phyloP scores from a whole-genome alignment of 1,140 invertebrate species.

The Drosophila watanabei region DNA sequence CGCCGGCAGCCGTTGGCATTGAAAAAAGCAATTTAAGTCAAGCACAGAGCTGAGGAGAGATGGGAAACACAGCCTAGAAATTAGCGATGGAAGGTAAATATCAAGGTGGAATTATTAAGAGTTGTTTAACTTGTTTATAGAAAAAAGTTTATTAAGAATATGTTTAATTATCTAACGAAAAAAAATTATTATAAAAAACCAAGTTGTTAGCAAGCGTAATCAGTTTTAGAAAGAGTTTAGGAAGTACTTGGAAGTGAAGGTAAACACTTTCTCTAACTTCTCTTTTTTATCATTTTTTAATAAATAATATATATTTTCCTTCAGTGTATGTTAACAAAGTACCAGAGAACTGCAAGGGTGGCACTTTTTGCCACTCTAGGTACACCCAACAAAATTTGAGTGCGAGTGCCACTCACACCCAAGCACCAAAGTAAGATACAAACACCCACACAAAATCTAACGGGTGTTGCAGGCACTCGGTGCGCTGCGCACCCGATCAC shows the following conservation, averaged over 20 bases:
- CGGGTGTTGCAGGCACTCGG: no score
- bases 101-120: neutral
- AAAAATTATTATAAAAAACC: no score
- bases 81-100: neutral
- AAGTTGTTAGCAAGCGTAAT: neutral
- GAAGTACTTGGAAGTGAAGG: neutral
- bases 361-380: no score
- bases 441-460: no score
- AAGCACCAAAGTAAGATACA: no score
- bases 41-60: constrained; percentile 41
- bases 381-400: no score
- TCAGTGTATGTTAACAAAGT: neutral
- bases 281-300: neutral
- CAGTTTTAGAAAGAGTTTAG: accelerated
- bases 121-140: neutral
- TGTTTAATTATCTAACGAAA: accelerated
- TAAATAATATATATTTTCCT: neutral
- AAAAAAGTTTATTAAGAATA: neutral
- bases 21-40: constrained; percentile 83
- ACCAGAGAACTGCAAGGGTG: no score
- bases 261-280: neutral
- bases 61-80: constrained; percentile 16
- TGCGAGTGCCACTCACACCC: no score
- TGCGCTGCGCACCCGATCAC: no score
- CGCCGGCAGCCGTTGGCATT: constrained; percentile 69